A percentile compares a stretch with the other conserved stretches of the same genome.
These are phyloP conservation scores for Limnephilus lunatus DNA, from an alignment of 2,888 invertebrate species.

Conservation along the genomic window DNA sequence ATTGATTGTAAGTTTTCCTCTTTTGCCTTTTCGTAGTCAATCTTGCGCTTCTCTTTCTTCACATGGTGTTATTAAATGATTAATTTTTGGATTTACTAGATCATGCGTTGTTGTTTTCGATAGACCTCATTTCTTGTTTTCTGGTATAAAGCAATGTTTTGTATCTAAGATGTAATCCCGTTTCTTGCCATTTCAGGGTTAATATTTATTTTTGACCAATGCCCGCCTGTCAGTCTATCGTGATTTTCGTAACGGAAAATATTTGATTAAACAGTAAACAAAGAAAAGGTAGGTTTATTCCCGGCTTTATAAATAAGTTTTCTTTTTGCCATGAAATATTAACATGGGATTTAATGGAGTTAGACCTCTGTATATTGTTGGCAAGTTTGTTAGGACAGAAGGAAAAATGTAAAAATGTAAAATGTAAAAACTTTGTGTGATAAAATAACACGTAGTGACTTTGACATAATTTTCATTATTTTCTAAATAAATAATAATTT, in stretches of 20 bases:
- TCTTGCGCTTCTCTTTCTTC: not conserved
- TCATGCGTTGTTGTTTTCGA: not conserved
- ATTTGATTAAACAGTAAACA: conserved; percentile 59
- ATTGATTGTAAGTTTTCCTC: no score
- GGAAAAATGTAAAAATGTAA: no score
- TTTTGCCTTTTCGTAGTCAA: not conserved
- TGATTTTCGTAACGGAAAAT: conserved; percentile 53
- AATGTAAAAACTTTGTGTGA: not conserved
- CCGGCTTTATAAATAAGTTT: conserved; percentile 45
- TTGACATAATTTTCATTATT: not conserved
- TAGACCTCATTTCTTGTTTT: not conserved
- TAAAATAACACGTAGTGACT: not conserved
- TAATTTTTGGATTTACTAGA: not conserved
- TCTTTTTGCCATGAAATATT: conserved; percentile 37
- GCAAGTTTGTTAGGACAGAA: not conserved
- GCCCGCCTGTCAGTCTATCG: conserved; percentile 44
- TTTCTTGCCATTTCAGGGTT: conserved; percentile 12
- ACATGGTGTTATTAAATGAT: not conserved
- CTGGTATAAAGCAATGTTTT: not conserved
- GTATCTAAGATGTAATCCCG: not conserved
- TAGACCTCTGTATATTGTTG: not conserved
- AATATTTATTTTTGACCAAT: conserved; percentile 38
- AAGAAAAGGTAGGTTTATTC: conserved; percentile 38
- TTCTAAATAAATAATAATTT: not conserved
- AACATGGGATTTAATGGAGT: conserved; percentile 32